A percentile compares a stretch with the other conserved stretches of the same genome.
Conservation (phyloP, 2,888 invertebrate genomes). For the Galeopsomyia nigrocyanea region DNA sequence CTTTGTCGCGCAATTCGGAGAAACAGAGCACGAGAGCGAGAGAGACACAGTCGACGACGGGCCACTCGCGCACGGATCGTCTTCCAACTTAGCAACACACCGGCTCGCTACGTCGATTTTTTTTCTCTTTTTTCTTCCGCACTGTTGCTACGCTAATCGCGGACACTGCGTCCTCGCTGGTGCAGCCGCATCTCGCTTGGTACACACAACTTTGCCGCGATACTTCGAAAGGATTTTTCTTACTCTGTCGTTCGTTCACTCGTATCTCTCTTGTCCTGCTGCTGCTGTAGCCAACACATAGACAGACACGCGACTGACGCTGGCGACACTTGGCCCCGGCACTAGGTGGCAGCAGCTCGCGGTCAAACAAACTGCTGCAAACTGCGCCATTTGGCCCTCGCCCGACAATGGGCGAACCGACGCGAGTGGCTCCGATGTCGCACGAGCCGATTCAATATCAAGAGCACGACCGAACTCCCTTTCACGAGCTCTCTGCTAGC, state of each 20-base stretch:
- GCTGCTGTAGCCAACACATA: background rate
- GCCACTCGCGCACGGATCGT: too few species aligned
- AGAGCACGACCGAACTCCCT: slow-evolving; percentile 43
- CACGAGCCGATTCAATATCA: slow-evolving; percentile 48
- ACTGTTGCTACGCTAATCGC: background rate
- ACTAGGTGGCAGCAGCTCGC: background rate
- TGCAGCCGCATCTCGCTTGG: background rate
- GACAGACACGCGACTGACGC: slow-evolving; percentile 3
- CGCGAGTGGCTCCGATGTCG: slow-evolving; percentile 45
- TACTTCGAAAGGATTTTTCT: background rate
- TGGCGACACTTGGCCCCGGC: background rate
- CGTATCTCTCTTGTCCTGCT: slow-evolving; percentile 1
- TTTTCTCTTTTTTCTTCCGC: background rate
- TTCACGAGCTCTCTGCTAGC: background rate
- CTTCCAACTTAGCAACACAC: background rate
- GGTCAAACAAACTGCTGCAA: slow-evolving; percentile 36
- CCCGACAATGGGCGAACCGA: background rate
- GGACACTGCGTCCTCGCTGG: too few species aligned
- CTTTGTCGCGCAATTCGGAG: too few species aligned
- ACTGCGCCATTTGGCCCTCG: slow-evolving; percentile 40
- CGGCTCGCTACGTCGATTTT: slow-evolving; percentile 5
- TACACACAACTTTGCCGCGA: background rate
- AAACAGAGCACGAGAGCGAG: too few species aligned
- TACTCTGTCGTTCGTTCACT: too few species aligned
- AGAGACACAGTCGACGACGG: too few species aligned